Evolutionary conservation across 1,140 invertebrate species (phyloP), one percentile per base, ranked within the genome.

Genomic region (Bemisia tabaci): DNA sequence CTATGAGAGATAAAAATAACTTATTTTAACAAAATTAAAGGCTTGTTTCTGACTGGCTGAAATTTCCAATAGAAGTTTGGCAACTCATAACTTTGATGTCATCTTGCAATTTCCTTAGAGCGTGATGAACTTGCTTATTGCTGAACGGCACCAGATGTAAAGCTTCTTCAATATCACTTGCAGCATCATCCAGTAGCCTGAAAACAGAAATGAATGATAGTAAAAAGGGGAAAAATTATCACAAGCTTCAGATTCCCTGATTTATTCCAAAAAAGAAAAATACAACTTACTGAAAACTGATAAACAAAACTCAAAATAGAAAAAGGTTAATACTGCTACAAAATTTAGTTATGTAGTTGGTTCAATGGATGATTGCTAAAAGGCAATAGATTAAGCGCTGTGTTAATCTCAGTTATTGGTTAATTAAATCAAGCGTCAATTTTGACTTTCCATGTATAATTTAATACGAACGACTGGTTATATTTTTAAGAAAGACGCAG

Each of bases 101-200:
- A 23, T 89, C 87, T 62, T 81, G 81, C 2, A 89, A 75, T 65
- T 82, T 79, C 17, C 81, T 73, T 0, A 89, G 77, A n/a, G 89
- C 83, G 25, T 84, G 80, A 59, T 83, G 79, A 26, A 89, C 81
- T 71, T 89, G 86, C 12, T 80, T 76, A 71, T 87, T 88, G 67
- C 85, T 82, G 2, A 78, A 78, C 5, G 87, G 87, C 5, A 84
- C 82, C 1, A 88, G 75, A 65, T 82, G 79, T 22, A 89, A 73
- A 21, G 87, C 87, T 74, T 88, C 86, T 68, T 84, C 82, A 58
- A 89, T 80, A 69, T 90, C 87, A 2, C 77, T 74, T n/a, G 88
- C 71, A 5, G 88, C 87, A 26, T 81, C 79, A 2, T 84, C 79
- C 64, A 82, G 79, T 17, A 82, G 75, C 61, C 82, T 83, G 67